Evolutionary conservation across 2,888 invertebrate genomes (phyloP).

Genomic region (Cerceris rybyensis): DNA sequence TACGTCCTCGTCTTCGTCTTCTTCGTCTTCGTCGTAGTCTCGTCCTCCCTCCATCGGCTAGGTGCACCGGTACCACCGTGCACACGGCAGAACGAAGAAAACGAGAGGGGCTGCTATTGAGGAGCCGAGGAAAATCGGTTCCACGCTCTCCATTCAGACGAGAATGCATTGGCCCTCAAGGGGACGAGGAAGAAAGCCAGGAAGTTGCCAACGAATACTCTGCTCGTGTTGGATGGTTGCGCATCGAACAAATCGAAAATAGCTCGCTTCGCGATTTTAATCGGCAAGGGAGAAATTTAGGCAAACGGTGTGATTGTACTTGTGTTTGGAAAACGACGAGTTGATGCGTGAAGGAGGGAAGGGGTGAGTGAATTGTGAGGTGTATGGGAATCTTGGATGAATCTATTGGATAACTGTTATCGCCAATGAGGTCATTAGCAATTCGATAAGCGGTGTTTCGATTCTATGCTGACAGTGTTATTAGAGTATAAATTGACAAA

Average conservation of each 20-base stretch:
- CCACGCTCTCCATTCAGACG: slow-evolving; percentile 57
- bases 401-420: too few relatives aligned
- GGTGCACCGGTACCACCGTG: slow-evolving; percentile 39
- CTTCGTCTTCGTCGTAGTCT: slow-evolving; percentile 18
- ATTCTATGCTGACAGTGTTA: too few relatives aligned
- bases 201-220: slow-evolving; percentile 8
- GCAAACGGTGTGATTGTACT: not conserved
- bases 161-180: slow-evolving; percentile 32
- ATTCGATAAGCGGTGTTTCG: too few relatives aligned
- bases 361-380: too few relatives aligned
- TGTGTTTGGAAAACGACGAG: not conserved
- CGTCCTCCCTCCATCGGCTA: slow-evolving; percentile 35
- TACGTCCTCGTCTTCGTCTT: slow-evolving; percentile 59
- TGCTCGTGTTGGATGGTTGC: slow-evolving; percentile 13
- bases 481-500: too few relatives aligned
- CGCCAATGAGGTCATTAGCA: too few relatives aligned
- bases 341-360: not conserved
- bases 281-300: slow-evolving; percentile 29
- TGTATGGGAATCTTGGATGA: too few relatives aligned
- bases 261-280: slow-evolving; percentile 37
- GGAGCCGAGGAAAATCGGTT: slow-evolving; percentile 53
- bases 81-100: slow-evolving; percentile 45
- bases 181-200: not conserved
- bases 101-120: slow-evolving; percentile 55
- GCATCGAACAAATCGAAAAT: slow-evolving; percentile 50